These are phyloP conservation scores for Cheirogaleus major DNA, from an alignment of 2,797 vertebrate genomes.

Conservation along the genomic window DNA sequence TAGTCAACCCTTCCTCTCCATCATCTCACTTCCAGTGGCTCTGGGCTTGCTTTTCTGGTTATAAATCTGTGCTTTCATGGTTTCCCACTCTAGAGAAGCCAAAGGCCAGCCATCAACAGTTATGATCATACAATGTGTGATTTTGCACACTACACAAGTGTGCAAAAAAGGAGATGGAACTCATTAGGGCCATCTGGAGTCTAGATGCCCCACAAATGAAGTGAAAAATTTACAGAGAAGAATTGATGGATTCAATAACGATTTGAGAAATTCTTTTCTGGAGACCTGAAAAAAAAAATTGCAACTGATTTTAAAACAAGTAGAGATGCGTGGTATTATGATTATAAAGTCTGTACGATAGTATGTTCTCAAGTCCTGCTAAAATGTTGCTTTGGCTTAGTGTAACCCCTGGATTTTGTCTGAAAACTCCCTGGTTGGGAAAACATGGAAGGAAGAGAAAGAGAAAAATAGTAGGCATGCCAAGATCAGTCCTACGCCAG, in stretches of 20 bases:
- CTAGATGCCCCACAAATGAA: not conserved
- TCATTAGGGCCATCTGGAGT: not conserved
- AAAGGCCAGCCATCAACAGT: not conserved
- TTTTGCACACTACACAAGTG: rapidly evolving
- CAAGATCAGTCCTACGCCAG: not conserved
- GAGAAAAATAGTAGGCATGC: not conserved
- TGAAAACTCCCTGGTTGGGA: not conserved
- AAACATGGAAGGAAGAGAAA: conserved; percentile 37
- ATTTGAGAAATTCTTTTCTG: not conserved
- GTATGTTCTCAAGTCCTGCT: not conserved
- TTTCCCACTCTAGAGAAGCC: not conserved
- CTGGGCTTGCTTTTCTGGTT: not conserved
- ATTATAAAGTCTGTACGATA: not conserved
- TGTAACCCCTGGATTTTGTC: not conserved
- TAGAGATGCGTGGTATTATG: not conserved
- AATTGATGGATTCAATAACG: conserved; percentile 23
- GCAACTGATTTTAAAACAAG: not conserved
- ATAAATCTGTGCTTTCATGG: not conserved
- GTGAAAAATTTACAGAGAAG: not conserved
- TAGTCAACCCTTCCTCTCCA: not conserved
- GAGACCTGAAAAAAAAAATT: not conserved
- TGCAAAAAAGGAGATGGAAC: not conserved
- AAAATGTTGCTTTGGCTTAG: not conserved
- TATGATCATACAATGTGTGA: not conserved
- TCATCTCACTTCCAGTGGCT: not conserved